A percentile compares a stretch with the other conserved stretches of the same genome.
Conservation (phyloP, 2,113 vertebrate genomes). For the Excalfactoria chinensis region DNA sequence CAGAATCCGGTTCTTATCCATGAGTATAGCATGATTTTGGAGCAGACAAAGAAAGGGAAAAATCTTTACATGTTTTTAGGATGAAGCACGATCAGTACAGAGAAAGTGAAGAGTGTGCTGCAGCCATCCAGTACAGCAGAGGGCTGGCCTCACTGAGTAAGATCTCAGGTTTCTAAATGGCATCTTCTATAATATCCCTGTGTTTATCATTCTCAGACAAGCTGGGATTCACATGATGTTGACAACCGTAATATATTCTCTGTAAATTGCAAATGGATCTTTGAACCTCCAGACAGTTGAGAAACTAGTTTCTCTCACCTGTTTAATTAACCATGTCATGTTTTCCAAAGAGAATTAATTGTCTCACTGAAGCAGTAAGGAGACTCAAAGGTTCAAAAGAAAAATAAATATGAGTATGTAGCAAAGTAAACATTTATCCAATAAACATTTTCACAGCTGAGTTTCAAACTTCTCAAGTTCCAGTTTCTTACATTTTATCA, state of each 20-base stretch:
- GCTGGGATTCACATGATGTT: slow-evolving; percentile 24
- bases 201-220: slow-evolving; percentile 43
- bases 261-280: slow-evolving; percentile 14
- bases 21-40: not conserved
- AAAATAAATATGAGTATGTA: slow-evolving; percentile 34
- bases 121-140: slow-evolving; percentile 9
- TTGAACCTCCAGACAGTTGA: slow-evolving; percentile 53
- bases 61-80: not conserved
- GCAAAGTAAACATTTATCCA: slow-evolving; percentile 50
- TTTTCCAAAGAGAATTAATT: slow-evolving; percentile 67
- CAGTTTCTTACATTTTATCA: slow-evolving; percentile 67
- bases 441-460: slow-evolving; percentile 74
- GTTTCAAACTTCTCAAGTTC: slow-evolving; percentile 67
- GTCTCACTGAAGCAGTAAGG: slow-evolving; percentile 37
- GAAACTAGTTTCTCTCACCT: slow-evolving; percentile 54
- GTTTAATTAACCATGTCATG: slow-evolving; percentile 64
- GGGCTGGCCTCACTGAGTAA: not conserved
- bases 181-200: not conserved
- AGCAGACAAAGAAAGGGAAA: not conserved
- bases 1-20: not conserved
- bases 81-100: not conserved
- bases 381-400: slow-evolving; percentile 50
- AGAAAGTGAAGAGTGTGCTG: not conserved
- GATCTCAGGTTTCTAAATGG: slow-evolving; percentile 7
- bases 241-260: slow-evolving; percentile 60